phyloP scores from a whole-genome alignment of 2,888 invertebrate genomes.

The Julus scanicus region DNA sequence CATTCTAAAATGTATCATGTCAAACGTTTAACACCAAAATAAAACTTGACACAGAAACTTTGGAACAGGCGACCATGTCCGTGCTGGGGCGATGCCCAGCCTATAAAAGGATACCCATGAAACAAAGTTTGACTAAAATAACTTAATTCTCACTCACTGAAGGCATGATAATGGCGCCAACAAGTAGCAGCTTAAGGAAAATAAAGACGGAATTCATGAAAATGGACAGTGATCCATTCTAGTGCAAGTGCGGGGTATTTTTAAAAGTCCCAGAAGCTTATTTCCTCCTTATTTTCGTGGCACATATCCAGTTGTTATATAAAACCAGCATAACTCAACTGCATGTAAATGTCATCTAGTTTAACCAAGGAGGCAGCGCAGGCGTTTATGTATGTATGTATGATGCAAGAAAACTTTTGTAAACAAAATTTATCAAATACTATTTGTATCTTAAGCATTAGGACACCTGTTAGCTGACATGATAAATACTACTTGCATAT shows the following conservation, averaged over 20 bases:
- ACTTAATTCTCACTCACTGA: neutral
- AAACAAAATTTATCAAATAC: too few species aligned
- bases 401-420: neutral
- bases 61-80: neutral
- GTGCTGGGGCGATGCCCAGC: neutral
- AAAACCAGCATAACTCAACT: neutral
- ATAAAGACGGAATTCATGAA: neutral
- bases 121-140: neutral
- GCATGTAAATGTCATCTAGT: neutral
- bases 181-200: neutral
- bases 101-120: neutral
- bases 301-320: neutral
- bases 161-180: neutral
- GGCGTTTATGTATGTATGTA: neutral
- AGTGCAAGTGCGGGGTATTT: constrained; percentile 1
- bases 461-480: neutral
- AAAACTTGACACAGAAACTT: neutral
- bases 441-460: neutral
- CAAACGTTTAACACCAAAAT: too few species aligned
- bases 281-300: neutral
- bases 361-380: neutral
- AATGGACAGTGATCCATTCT: neutral
- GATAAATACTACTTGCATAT: neutral
- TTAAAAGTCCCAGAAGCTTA: neutral
- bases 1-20: neutral